These are phyloP conservation scores for Ceratosolen fusciceps DNA, from an alignment of 1,140 invertebrate genomes.

Conservation along the genomic window DNA sequence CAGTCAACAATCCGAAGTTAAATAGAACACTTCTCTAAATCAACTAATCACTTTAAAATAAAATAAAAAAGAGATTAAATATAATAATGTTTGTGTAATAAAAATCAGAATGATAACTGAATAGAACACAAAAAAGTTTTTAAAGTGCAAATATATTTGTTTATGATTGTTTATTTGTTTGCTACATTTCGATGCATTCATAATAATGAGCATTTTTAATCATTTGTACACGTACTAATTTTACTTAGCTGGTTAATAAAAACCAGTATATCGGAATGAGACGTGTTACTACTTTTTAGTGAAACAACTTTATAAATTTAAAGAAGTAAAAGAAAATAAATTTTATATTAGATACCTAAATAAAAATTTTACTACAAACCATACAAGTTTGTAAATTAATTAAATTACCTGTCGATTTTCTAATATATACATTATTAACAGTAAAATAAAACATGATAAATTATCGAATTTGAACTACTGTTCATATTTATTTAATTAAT, in stretches of 20 bases:
- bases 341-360: background rate
- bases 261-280: constrained; percentile 14
- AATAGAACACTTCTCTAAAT: background rate
- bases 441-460: background rate
- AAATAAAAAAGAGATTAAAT: background rate
- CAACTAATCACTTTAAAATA: constrained; percentile 22
- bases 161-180: background rate
- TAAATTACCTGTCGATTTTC: background rate
- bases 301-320: background rate
- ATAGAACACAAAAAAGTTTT: constrained; percentile 45
- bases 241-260: background rate
- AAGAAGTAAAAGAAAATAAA: background rate
- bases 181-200: background rate
- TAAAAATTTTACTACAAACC: background rate
- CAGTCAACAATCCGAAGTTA: background rate
- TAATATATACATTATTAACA: background rate
- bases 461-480: background rate
- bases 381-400: background rate
- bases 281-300: constrained; percentile 10
- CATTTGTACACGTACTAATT: constrained; percentile 36
- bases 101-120: constrained; percentile 55
- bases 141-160: background rate
- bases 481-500: background rate
- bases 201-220: background rate
- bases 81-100: constrained; percentile 6